Percentiles rank a stretch among this genome's conserved stretches.
Evolutionary conservation across 2,113 vertebrate genomes (phyloP).

Genomic region (rat (Rattus norvegicus)): DNA sequence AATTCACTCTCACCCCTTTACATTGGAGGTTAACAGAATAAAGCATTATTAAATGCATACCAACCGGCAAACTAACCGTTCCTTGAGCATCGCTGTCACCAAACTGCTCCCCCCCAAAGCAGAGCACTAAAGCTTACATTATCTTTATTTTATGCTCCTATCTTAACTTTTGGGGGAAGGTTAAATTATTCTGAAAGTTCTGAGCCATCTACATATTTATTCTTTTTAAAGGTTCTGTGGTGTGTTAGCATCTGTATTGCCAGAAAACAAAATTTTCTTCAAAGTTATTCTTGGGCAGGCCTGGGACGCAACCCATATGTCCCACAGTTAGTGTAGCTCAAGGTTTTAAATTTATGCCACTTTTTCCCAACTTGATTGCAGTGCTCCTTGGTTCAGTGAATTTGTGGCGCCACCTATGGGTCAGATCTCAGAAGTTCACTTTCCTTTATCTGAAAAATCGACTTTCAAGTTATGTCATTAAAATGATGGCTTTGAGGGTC

Average conservation of each 20-base stretch:
- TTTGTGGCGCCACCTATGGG: slow-evolving; percentile 87
- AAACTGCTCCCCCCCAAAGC: background rate
- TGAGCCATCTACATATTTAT: slow-evolving; percentile 65
- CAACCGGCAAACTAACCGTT: background rate
- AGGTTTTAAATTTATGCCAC: slow-evolving; percentile 56
- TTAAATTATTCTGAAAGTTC: slow-evolving; percentile 55
- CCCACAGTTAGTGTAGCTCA: slow-evolving; percentile 57
- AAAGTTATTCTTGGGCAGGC: slow-evolving; percentile 82
- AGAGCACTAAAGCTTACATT: background rate
- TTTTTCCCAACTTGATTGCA: slow-evolving; percentile 32
- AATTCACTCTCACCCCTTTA: background rate
- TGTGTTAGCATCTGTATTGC: slow-evolving; percentile 75
- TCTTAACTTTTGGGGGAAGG: slow-evolving; percentile 64
- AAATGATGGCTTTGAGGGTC: background rate
- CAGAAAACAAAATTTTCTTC: slow-evolving; percentile 81
- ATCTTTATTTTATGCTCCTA: slow-evolving; percentile 46
- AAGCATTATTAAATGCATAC: background rate
- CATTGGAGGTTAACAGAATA: background rate
- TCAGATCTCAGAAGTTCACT: background rate
- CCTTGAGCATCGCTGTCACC: background rate
- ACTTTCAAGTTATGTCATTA: background rate
- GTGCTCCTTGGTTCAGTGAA: slow-evolving; percentile 68
- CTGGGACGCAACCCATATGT: slow-evolving; percentile 73
- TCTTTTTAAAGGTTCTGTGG: slow-evolving; percentile 68
- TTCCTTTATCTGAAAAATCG: background rate